Base-by-base conservation (phyloP, 1,140 invertebrate species). In the Vollenhovia emeryi region DNA sequence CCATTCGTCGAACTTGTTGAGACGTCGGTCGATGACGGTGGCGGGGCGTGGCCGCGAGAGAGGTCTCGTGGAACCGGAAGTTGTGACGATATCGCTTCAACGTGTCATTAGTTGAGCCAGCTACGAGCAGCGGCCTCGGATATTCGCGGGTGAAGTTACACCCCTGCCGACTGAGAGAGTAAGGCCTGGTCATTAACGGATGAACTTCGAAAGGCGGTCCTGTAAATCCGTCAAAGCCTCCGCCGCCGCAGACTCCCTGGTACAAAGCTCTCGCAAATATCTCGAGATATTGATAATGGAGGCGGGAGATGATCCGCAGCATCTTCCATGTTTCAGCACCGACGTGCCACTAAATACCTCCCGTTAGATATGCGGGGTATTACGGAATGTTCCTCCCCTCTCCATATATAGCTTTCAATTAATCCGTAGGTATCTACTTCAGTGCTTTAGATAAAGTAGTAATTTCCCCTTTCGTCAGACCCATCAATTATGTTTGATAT, bases 261-360 rank as follows among this genome's bases (percentile, higher is more conserved):
- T 30, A 30, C 55, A 48, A 27, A 13, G 21, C 45, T 30, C 50
- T 33, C 36, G 50, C 36, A 68, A 82, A 82, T 82, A 71, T 71
- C 78, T 71, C 78, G 78, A 71, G 66, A 82, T 82, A 82, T 82
- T 82, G 66, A 82, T 82, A 82, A 82, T 57, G 36, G 50, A 71
- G 21, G 50, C 27, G 50, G 24, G 64, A 82, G 78, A 71, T 71
- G 64, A 71, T 55, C 36, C 64, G 33, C 66, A n/a, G 33, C 78
- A 24, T 73, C 50, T 73, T 73, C 48, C 36, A 30, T 69, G 50
- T 82, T 71, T 82, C 76, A 57, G 21, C 78, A 71, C 27, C 27
- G 78, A 80, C 18, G 48, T 21, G 11, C 45, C 76, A n/a, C 66
- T 82, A 82, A 82, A 82, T 71, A 73, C 48, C 78, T 57, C 36